These are phyloP conservation scores for Notiomystis cincta DNA, from an alignment of 2,113 vertebrate species.

Conservation along the genomic window DNA sequence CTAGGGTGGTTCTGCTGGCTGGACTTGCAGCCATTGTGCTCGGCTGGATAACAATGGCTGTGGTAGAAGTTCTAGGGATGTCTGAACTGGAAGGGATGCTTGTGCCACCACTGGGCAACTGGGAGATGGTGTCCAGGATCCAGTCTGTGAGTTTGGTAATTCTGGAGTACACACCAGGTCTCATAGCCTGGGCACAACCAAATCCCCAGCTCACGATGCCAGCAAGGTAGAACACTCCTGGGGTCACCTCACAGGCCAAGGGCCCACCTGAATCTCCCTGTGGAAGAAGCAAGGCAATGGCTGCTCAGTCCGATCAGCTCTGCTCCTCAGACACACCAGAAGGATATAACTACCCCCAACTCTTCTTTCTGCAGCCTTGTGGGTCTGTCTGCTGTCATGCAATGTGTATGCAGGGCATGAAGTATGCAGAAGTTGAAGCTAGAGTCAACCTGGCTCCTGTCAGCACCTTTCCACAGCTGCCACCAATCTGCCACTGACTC, in stretches of 20 bases:
- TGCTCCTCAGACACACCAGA: not conserved
- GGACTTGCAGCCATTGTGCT: not conserved
- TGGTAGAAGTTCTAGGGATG: not conserved
- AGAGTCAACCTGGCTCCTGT: not conserved
- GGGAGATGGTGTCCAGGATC: conserved; percentile 76
- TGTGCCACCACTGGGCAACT: not conserved
- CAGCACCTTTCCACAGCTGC: not conserved
- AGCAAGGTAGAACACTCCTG: conserved; percentile 87
- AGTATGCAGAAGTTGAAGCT: not conserved
- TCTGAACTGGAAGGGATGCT: not conserved
- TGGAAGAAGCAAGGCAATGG: not conserved
- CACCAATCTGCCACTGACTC: not conserved
- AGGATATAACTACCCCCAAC: not conserved
- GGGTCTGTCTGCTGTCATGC: not conserved
- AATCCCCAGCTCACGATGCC: conserved; percentile 94
- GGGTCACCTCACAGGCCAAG: conserved; percentile 86
- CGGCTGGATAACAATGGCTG: not conserved
- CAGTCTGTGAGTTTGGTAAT: conserved; percentile 84
- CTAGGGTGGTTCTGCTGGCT: not conserved
- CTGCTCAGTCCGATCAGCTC: not conserved
- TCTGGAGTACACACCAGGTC: conserved; percentile 86
- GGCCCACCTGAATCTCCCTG: conserved; percentile 97
- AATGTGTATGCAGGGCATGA: not conserved
- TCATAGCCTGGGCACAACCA: conserved; percentile 87
- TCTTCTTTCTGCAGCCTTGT: not conserved